phyloP scores from a whole-genome alignment of 1,140 invertebrate species.

The Drosophila simulans region DNA sequence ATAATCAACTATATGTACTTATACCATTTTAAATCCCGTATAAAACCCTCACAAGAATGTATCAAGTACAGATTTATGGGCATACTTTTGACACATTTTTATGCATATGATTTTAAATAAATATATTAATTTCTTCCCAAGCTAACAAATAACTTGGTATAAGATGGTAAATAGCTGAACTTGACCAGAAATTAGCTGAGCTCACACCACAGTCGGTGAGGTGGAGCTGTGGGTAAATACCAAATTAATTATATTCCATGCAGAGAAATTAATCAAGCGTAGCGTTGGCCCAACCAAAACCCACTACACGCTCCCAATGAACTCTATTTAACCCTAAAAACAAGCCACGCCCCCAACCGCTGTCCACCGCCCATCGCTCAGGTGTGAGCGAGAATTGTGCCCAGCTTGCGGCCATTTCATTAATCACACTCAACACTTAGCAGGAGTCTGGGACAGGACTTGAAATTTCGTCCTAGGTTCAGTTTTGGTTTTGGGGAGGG shows the following conservation, averaged over 20 bases:
- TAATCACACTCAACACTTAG: conserved; percentile 79
- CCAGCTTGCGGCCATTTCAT: conserved; percentile 72
- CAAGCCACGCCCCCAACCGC: conserved; percentile 37
- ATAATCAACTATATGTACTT: too few species aligned
- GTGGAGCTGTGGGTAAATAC: conserved; percentile 52
- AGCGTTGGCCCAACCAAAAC: conserved; percentile 61
- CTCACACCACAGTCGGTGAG: not conserved
- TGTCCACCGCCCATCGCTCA: conserved; percentile 8
- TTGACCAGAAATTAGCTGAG: conserved; percentile 1
- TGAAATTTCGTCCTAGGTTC: conserved; percentile 9
- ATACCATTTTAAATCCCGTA: too few species aligned
- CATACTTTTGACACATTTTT: too few species aligned
- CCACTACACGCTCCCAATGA: conserved; percentile 67
- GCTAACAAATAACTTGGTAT: too few species aligned
- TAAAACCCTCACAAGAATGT: too few species aligned
- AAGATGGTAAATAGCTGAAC: not conserved
- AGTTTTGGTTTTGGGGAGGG: not conserved
- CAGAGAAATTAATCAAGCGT: conserved; percentile 78
- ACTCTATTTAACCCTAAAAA: conserved; percentile 80
- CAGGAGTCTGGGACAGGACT: conserved; percentile 45
- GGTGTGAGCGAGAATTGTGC: conserved; percentile 40
- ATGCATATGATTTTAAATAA: not conserved
- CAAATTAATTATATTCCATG: conserved; percentile 81
- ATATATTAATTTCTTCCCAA: not conserved
- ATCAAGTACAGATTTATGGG: too few species aligned